Evolutionary conservation across 2,888 invertebrate species (phyloP).

Genomic region (Trachelus stipa): DNA sequence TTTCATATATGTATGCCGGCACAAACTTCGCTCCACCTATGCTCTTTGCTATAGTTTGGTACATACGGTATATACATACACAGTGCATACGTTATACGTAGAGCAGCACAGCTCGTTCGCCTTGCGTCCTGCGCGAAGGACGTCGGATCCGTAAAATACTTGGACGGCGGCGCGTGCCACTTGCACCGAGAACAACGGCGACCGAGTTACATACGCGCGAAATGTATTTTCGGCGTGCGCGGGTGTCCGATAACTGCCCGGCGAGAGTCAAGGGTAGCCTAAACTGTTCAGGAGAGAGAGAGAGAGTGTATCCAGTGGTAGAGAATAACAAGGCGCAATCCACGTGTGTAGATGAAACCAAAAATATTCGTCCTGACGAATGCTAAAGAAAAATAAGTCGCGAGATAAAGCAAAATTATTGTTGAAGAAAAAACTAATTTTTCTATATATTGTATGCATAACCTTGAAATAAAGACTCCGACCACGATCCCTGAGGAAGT

Average conservation of each 20-base stretch:
- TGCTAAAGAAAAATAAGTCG: background rate
- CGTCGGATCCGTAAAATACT: background rate
- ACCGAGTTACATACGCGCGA: background rate
- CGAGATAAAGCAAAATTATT: background rate
- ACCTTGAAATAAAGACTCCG: no score
- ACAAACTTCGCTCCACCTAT: background rate
- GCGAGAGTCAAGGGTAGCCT: background rate
- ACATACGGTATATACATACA: no score
- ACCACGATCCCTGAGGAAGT: no score
- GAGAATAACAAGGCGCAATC: background rate
- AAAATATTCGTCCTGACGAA: background rate
- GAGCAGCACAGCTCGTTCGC: background rate
- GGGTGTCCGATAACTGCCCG: background rate
- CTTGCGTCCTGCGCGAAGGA: background rate
- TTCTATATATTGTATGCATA: background rate
- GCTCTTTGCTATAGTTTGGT: background rate
- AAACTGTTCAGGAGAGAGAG: background rate
- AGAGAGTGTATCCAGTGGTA: background rate
- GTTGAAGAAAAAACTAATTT: background rate
- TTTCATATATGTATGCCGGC: background rate
- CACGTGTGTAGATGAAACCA: background rate
- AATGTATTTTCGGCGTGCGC: background rate
- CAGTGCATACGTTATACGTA: no score
- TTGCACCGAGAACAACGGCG: background rate
- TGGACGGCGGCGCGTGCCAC: background rate